Base-by-base conservation (phyloP, 1,140 invertebrate species). In the Diorhabda carinulata region DNA sequence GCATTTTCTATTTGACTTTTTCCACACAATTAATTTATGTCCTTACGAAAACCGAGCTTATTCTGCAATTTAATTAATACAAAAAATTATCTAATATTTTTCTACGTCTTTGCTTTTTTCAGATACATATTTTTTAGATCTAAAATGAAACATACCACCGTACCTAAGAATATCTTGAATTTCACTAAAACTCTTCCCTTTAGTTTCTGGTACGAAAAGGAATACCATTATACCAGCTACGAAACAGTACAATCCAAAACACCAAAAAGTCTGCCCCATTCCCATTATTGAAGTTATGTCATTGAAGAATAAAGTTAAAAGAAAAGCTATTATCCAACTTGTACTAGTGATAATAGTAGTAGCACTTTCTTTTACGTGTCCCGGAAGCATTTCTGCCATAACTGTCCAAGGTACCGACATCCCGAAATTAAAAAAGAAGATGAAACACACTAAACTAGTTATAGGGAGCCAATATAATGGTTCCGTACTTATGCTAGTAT, bases 191-290 rank as follows among this genome's bases (percentile, higher is more conserved):
- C 87, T 87, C 76, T 90, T 92, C 9, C 90, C 90, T 82, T 93
- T 94, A 0, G 92, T 95, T 81, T 95, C 93, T 0, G 92, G 91
- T n/a, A 93, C 82, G 52, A 84, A 84, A 3, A 84, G 78, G 10
- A 88, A 80, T 57, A 88, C 84, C 74, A 88, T 92, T 5, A 89
- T 62, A 2, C 87, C 75, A 4, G 88, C 84, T 3, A 87, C 58
- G 0, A 88, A 73, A 41, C 89, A 90, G 71, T 88, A 83, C 3
- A 85, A 79, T 2, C 89, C 82, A 79, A 95, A 95, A 8, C 89
- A 77, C 85, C 86, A 90, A 80, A 91, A 93, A 61, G 89, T 86
- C 64, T 85, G 87, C 77, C 91, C 88, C 25, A 86, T 85, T 8
- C 85, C 84, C 7, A 90, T 40, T 3, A 44, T 59, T 5, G 68